Evolutionary conservation across 2,797 vertebrate species (phyloP).

Genomic region (Eurystomus glaucurus): DNA sequence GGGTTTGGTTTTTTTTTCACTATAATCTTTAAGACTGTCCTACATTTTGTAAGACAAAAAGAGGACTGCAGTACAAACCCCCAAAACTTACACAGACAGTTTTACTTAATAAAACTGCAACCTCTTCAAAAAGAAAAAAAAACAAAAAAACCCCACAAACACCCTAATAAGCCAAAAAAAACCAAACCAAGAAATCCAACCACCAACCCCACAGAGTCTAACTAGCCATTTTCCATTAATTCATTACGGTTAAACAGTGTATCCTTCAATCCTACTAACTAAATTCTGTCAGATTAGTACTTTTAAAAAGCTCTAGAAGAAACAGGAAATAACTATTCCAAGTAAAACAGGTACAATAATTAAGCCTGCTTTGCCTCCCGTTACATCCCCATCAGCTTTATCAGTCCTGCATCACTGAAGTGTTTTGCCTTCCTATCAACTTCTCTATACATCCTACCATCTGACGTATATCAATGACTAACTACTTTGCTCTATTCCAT

Average conservation of each 20-base stretch:
- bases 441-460: neutral
- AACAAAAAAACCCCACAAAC: neutral
- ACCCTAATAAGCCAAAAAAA: too few relatives aligned
- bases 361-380: neutral
- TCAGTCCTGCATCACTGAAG: neutral
- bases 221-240: neutral
- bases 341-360: neutral
- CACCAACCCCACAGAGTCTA: neutral
- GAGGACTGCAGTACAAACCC: neutral
- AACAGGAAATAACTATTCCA: neutral
- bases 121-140: neutral
- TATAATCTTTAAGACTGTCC: neutral
- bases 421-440: neutral
- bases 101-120: neutral
- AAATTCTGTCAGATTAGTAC: neutral
- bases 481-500: neutral
- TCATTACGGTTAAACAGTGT: neutral
- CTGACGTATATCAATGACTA: neutral
- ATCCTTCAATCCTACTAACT: neutral
- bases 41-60: neutral
- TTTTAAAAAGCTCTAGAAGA: neutral
- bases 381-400: neutral
- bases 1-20: neutral
- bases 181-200: neutral
- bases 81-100: rapidly evolving